Conservation (phyloP, 2,113 vertebrate genomes). For the Panthera tigris region DNA sequence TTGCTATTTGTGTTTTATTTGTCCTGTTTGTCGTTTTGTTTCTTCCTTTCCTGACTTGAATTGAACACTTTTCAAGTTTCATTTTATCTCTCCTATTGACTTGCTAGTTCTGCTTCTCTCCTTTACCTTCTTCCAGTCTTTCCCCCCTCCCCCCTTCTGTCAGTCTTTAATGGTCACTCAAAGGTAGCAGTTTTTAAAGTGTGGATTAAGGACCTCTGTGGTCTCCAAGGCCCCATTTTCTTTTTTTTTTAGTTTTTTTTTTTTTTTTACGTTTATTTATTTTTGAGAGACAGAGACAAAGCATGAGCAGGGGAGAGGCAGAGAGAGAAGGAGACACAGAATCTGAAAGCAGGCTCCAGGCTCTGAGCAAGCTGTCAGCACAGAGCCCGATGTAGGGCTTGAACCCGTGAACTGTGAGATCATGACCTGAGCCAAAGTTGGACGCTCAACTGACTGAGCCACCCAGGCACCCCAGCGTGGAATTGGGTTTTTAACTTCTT, state of each 20-base stretch:
- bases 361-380: no score
- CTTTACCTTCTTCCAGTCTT: not conserved
- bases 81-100: not conserved
- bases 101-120: not conserved
- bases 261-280: no score
- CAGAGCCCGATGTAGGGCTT: no score
- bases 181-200: not conserved
- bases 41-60: not conserved
- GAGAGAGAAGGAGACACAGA: no score
- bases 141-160: not conserved
- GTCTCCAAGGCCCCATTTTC: not conserved
- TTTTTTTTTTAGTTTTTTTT: not conserved
- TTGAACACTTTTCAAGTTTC: not conserved
- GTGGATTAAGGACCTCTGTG: not conserved
- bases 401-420: no score
- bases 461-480: not conserved
- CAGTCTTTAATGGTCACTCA: not conserved
- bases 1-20: not conserved
- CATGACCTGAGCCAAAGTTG: no score
- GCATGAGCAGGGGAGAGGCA: no score
- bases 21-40: not conserved
- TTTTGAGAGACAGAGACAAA: no score
- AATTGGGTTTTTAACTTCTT: not conserved
- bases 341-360: no score
- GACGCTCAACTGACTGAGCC: no score